Base-by-base conservation (phyloP, 2,113 vertebrate species). In the Nerophis lumbriciformis region DNA sequence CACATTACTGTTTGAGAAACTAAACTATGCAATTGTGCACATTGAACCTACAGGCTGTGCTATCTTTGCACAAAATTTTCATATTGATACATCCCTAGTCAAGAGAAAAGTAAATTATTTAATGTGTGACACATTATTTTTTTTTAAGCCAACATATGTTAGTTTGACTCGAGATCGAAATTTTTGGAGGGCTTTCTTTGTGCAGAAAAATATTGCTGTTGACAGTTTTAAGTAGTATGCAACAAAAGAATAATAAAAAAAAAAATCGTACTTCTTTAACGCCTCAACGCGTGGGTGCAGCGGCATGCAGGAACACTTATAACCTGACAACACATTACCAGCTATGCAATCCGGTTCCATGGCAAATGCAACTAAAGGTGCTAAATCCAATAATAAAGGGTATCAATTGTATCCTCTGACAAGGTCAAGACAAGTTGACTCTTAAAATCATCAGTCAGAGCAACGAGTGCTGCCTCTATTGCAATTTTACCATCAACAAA, bases 351-450 rank as follows among this genome's bases (percentile, higher is more conserved):
- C 77, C 71, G 77, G 68, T 83, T 83, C 74, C 44, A 54, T 77
- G 75, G 64, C 76, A 83, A 75, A 80, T 76, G 79, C 81, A 85
- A 72, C 75, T 71, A 81, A 51, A 71, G 70, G 65, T 69, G 77
- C 65, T 78, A 88, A 88, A 90, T 88, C 82, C 78, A 54, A 62
- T 85, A 82, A 90, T 78, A 73, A 71, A 69, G 83, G 74, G 73
- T 59, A 5, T 59, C 72, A 6, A 66, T 79, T 87, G 83, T 67
- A 82, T 78, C 85, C 74, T 72, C 49, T 59, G 51, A 61, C 74
- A 77, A 88, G 83, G 84, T 87, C 68, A 49, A 36, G 54, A 9
- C 16, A 63, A 42, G 8, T 42, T 42, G 39, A 42, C 8, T 19
- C 35, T 57, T 53, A 39, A 54, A 63, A 48, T 49, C 15, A 59